phyloP scores from a whole-genome alignment of 2,113 vertebrate genomes.

The Rhizomys pruinosus region DNA sequence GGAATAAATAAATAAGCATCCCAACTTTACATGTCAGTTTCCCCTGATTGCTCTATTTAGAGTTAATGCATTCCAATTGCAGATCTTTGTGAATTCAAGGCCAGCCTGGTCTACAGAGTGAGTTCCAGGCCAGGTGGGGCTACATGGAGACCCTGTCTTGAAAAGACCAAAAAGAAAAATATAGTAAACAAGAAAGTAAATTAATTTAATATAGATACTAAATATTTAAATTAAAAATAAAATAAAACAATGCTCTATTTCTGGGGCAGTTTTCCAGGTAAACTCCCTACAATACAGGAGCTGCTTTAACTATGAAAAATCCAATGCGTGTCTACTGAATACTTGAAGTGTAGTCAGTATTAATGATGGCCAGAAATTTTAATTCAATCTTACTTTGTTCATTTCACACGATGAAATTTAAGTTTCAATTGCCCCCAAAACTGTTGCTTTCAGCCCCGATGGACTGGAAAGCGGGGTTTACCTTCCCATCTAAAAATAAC shows the following conservation, averaged over 20 bases:
- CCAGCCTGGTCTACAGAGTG: too few relatives aligned
- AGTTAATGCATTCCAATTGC: background rate
- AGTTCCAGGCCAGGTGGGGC: too few relatives aligned
- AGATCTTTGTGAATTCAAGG: too few relatives aligned
- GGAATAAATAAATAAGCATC: background rate
- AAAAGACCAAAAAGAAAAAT: too few relatives aligned
- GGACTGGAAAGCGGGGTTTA: background rate
- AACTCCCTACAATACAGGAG: background rate
- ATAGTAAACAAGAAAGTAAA: too few relatives aligned
- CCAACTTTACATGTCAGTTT: background rate
- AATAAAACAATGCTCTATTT: background rate
- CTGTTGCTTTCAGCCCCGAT: background rate
- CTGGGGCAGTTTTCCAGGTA: background rate
- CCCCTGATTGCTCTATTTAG: background rate
- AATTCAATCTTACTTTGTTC: background rate
- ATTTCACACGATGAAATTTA: conserved; percentile 3
- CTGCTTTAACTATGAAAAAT: background rate
- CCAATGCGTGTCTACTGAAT: background rate
- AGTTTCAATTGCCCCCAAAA: conserved; percentile 28
- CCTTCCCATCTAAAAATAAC: background rate
- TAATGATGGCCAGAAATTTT: background rate
- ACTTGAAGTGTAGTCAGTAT: background rate
- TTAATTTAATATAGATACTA: too few relatives aligned
- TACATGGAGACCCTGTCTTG: too few relatives aligned
- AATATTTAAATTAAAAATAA: background rate